Conservation (phyloP, 2,888 invertebrate species). For the Ariolimax columbianus region DNA sequence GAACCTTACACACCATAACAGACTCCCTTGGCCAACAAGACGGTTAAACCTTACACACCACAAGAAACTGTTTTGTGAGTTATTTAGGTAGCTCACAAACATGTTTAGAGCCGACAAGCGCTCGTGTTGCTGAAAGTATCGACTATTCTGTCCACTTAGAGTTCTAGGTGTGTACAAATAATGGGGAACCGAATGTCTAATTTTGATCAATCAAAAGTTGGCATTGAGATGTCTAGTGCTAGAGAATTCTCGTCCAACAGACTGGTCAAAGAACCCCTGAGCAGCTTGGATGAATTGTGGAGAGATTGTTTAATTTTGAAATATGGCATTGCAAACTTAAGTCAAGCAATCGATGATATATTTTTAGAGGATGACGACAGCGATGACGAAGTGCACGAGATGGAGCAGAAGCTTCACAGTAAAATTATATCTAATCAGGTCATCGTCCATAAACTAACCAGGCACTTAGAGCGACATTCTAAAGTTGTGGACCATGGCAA, state of each 20-base stretch:
- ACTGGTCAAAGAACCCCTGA: background rate
- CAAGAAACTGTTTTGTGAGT: too few species aligned
- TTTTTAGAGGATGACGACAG: conserved; percentile 1
- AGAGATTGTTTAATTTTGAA: conserved; percentile 23
- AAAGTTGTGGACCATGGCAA: conserved; percentile 13
- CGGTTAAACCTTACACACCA: too few species aligned
- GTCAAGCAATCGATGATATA: conserved; percentile 35
- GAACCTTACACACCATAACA: too few species aligned
- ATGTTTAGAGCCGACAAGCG: background rate
- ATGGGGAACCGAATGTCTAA: background rate
- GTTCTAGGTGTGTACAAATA: background rate
- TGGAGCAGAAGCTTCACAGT: conserved; percentile 10
- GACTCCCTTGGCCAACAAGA: too few species aligned
- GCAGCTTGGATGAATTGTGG: conserved; percentile 11
- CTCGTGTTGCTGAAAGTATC: background rate
- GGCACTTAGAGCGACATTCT: conserved; percentile 27
- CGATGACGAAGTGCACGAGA: background rate
- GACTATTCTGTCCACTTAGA: background rate
- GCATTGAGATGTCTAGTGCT: background rate
- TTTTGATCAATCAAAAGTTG: background rate
- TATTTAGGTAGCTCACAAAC: too few species aligned
- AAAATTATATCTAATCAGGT: conserved; percentile 12
- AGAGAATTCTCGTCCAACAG: background rate
- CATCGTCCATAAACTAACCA: conserved; percentile 8
- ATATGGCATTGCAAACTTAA: background rate